Percentiles rank a stretch among this genome's conserved stretches.
phyloP scores from a whole-genome alignment of 2,113 vertebrate genomes.

The Orcinus orca region DNA sequence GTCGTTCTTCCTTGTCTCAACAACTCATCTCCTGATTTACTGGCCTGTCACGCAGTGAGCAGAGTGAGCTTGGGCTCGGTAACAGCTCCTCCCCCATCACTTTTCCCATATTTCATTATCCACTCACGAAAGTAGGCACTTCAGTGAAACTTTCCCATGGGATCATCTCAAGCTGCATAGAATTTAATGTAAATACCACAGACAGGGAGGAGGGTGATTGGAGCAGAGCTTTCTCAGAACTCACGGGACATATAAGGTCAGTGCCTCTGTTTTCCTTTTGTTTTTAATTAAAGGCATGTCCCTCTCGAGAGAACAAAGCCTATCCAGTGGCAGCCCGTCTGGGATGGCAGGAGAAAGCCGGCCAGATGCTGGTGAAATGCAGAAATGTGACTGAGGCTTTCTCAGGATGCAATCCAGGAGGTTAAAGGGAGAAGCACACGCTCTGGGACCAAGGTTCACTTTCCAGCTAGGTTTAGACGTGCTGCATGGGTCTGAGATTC shows the following conservation, averaged over 20 bases:
- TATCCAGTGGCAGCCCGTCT: not conserved
- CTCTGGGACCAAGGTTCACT: not conserved
- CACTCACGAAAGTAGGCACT: not conserved
- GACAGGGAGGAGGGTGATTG: not conserved
- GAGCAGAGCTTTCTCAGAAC: not conserved
- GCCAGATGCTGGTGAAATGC: not conserved
- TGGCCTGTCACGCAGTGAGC: not conserved
- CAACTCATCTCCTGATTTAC: not conserved
- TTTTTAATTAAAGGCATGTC: not conserved
- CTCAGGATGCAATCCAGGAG: not conserved
- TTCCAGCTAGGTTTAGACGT: not conserved
- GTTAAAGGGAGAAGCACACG: accelerated
- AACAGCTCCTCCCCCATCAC: not conserved
- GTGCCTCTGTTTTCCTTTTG: no score
- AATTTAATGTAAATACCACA: not conserved
- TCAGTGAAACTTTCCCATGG: not conserved
- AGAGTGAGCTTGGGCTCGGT: not conserved
- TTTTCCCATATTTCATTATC: not conserved
- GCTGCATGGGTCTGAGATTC: not conserved
- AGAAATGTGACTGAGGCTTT: not conserved
- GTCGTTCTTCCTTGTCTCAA: not conserved
- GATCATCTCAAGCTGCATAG: not conserved
- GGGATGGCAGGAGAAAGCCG: not conserved
- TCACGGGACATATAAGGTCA: not conserved
- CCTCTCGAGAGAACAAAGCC: not conserved